Base-by-base conservation (phyloP, 2,888 invertebrate genomes). In the Prosopocoilus inquinatus region DNA sequence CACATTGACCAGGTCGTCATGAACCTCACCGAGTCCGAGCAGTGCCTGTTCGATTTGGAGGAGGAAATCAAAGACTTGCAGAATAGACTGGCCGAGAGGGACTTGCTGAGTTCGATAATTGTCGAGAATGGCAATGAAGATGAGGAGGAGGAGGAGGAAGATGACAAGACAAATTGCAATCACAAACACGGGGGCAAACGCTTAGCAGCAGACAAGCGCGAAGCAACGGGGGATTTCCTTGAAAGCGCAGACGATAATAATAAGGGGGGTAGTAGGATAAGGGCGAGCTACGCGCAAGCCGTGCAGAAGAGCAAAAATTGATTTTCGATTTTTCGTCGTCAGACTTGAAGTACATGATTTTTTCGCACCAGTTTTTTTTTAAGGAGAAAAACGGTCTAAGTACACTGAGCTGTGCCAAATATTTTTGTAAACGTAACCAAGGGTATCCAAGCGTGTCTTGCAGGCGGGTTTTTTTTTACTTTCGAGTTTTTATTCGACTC, bases 41-140 rank as follows among this genome's bases (percentile, higher is more conserved):
- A 65, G 48, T 59, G 64, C 47, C 63, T 79, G 13, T 74, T 71
- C 52, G 67, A 74, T 15, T 70, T 79, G 9, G 79, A 80, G 58
- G 50, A 68, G 5, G 75, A 79, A 67, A 70, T 78, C 34, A 63
- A 64, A 38, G 52, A 58, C 9, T 63, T 75, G 20, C 70, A 71
- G 45, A 63, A 44, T 28, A 56, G 12, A 36, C 20, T 28, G 20
- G 20, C 20, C 20, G 20, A 28, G 20, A 28, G 20, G 20, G 20
- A 28, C 20, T n/a, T n/a, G 2, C 20, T 5, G 20, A 28, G 20
- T 28, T 1, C 20, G 20, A 36, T 36, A n/a, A 36, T 11, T 4
- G 36, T 36, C 36, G 12, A 36, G 4, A 36, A 12, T 7, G n/a
- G 15, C 15, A 15, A 9, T 1, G 41, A 38, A n/a, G 39, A 38